These are phyloP conservation scores for Scaeva pyrastri DNA, from an alignment of 2,888 invertebrate genomes.

Conservation along the genomic window DNA sequence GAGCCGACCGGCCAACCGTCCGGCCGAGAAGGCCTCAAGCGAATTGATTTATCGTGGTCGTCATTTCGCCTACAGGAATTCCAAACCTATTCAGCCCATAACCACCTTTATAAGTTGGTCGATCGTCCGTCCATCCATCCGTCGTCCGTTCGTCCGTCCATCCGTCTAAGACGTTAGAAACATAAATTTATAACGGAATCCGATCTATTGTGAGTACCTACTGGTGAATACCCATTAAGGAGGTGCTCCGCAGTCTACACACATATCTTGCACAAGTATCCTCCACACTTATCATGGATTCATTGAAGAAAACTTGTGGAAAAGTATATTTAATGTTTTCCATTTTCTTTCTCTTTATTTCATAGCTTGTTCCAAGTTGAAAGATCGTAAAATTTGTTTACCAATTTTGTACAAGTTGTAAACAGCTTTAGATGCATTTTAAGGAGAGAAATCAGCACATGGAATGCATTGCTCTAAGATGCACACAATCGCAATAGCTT, in stretches of 20 bases:
- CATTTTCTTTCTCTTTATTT: slow-evolving; percentile 21
- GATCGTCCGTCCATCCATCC: not conserved
- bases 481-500: not conserved
- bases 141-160: not conserved
- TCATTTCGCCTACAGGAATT: slow-evolving; percentile 51
- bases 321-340: not conserved
- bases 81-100: slow-evolving; percentile 24
- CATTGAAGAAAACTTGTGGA: slow-evolving; percentile 38
- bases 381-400: slow-evolving; percentile 63
- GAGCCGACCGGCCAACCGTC: too few species aligned
- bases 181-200: slow-evolving; percentile 53
- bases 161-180: slow-evolving; percentile 5
- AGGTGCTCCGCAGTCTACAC: slow-evolving; percentile 14
- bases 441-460: slow-evolving; percentile 10
- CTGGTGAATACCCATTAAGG: slow-evolving; percentile 11
- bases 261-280: slow-evolving; percentile 7
- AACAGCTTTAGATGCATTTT: slow-evolving; percentile 25
- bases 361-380: slow-evolving; percentile 27
- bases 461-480: slow-evolving; percentile 1
- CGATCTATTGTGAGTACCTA: slow-evolving; percentile 46
- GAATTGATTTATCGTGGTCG: slow-evolving; percentile 59
- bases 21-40: slow-evolving; percentile 19
- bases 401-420: slow-evolving; percentile 25
- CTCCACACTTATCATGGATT: slow-evolving; percentile 10
- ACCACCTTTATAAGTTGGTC: not conserved